Evolutionary conservation across 2,113 vertebrate genomes (phyloP).

Genomic region (Dipodomys ordii): DNA sequence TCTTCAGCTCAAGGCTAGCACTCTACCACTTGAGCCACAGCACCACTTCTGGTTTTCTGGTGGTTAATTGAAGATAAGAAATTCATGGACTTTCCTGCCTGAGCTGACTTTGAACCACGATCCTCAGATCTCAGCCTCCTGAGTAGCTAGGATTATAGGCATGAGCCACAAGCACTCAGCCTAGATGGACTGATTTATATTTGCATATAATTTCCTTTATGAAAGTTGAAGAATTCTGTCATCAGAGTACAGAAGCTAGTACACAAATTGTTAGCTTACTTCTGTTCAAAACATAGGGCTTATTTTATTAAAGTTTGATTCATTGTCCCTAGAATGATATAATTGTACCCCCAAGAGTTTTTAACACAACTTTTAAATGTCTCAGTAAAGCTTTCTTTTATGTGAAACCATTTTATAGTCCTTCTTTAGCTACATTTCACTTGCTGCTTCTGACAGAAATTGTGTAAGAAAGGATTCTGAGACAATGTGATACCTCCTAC

Average conservation of each 20-base stretch:
- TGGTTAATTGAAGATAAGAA: too few species aligned
- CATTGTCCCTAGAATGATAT: constrained; percentile 45
- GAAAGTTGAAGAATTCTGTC: constrained; percentile 49
- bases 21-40: too few species aligned
- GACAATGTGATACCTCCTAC: constrained; percentile 11
- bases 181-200: background rate
- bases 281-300: constrained; percentile 29
- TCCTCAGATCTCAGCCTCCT: too few species aligned
- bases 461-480: constrained; percentile 52
- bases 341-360: background rate
- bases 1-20: too few species aligned
- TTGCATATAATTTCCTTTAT: background rate
- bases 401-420: constrained; percentile 26
- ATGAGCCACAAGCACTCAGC: too few species aligned
- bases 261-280: constrained; percentile 11
- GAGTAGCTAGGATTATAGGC: too few species aligned
- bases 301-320: constrained; percentile 59
- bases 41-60: too few species aligned
- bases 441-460: constrained; percentile 20
- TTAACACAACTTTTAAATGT: constrained; percentile 45
- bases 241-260: background rate
- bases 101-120: too few species aligned
- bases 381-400: background rate
- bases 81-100: too few species aligned
- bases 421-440: constrained; percentile 56